A percentile compares a stretch with the other conserved stretches of the same genome.
phyloP scores from a whole-genome alignment of 2,113 vertebrate species.

The Platysternon megacephalum region DNA sequence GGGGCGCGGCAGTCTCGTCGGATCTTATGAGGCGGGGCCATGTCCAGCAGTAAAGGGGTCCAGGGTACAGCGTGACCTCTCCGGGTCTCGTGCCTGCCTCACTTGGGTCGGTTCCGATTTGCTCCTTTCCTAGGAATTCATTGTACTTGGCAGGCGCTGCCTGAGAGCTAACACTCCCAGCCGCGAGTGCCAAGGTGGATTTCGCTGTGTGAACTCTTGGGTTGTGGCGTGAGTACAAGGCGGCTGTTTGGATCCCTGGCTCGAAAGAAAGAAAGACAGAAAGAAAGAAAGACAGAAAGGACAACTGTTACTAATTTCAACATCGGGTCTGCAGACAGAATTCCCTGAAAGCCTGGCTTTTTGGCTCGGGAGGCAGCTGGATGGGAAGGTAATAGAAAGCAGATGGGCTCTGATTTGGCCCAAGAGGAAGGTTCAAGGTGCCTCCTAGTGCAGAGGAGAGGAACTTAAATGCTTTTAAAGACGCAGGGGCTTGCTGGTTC shows the following conservation, averaged over 20 bases:
- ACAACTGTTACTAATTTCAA: conserved; percentile 65
- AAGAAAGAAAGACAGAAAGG: not conserved
- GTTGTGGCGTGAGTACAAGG: not conserved
- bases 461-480: conserved; percentile 74
- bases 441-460: conserved; percentile 71
- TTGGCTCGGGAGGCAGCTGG: conserved; percentile 36
- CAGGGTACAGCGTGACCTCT: conserved; percentile 20
- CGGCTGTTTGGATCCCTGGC: not conserved
- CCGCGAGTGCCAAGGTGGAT: conserved; percentile 38
- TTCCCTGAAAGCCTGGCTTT: conserved; percentile 64
- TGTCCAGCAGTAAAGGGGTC: accelerated
- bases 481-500: not conserved
- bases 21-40: accelerated
- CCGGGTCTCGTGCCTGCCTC: conserved; percentile 49
- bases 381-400: conserved; percentile 74
- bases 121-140: conserved; percentile 66
- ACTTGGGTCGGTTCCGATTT: conserved; percentile 30
- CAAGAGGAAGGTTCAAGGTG: conserved; percentile 74
- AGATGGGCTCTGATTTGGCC: conserved; percentile 64
- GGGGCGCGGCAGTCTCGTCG: accelerated
- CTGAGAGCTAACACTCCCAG: not conserved
- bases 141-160: conserved; percentile 53
- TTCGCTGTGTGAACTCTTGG: not conserved
- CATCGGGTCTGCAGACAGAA: conserved; percentile 69
- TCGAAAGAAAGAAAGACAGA: not conserved